These are phyloP conservation scores for Drosophila percnosoma DNA, from an alignment of 2,888 invertebrate genomes.

Conservation along the genomic window DNA sequence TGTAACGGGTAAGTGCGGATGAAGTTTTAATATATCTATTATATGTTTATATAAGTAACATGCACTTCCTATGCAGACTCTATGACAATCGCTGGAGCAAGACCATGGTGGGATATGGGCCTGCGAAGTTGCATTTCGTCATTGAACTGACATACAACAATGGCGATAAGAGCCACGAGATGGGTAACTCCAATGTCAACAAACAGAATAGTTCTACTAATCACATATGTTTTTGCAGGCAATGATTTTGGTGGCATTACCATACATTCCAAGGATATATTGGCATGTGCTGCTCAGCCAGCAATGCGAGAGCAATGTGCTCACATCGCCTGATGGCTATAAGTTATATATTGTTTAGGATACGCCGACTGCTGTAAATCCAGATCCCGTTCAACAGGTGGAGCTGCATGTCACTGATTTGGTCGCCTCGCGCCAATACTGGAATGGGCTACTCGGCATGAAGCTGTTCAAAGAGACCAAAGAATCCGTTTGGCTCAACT, in stretches of 20 bases:
- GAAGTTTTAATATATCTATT: neutral
- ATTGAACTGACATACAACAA: constrained; percentile 99
- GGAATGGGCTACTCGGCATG: constrained; percentile 92
- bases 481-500: constrained; percentile 89
- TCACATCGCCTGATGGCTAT: constrained; percentile 97
- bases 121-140: constrained; percentile 97
- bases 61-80: constrained; percentile 87
- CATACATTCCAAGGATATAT: constrained; percentile 91
- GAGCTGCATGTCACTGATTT: constrained; percentile 92
- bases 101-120: constrained; percentile 99
- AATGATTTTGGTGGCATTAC: constrained; percentile 96
- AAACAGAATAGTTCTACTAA: neutral
- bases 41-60: neutral
- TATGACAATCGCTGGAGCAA: constrained; percentile 99
- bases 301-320: constrained; percentile 87
- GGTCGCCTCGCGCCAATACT: constrained; percentile 91
- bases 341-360: constrained; percentile 92
- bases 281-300: constrained; percentile 90
- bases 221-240: constrained; percentile 61
- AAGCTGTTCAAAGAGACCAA: constrained; percentile 88
- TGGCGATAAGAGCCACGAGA: constrained; percentile 93
- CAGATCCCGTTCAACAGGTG: constrained; percentile 93
- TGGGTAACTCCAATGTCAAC: constrained; percentile 86
- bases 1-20: constrained; percentile 94
- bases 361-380: constrained; percentile 86